These are phyloP conservation scores for Drosophila vallismaia DNA, from an alignment of 2,888 invertebrate genomes.

Conservation along the genomic window DNA sequence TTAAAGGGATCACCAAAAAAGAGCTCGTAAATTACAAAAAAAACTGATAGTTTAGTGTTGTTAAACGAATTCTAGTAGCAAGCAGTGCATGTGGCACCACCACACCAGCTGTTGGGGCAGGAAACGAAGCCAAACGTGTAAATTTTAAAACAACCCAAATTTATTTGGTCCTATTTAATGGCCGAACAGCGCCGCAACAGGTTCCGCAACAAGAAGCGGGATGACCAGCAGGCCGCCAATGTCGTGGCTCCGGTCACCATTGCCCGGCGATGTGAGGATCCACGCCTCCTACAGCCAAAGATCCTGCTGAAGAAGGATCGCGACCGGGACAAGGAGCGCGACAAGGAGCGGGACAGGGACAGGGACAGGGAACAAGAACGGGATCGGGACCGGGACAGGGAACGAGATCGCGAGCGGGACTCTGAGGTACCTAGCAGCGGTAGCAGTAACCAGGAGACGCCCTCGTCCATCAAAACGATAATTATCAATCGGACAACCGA, in stretches of 20 bases:
- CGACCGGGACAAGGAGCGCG: constrained; percentile 25
- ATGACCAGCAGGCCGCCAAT: constrained; percentile 57
- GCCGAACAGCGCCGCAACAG: constrained; percentile 80
- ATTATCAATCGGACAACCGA: constrained; percentile 72
- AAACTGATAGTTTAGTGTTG: background rate
- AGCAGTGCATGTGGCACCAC: constrained; percentile 1
- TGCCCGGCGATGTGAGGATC: constrained; percentile 69
- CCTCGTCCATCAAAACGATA: constrained; percentile 71
- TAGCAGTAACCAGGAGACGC: constrained; percentile 42
- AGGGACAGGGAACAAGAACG: constrained; percentile 13
- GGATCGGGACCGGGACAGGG: constrained; percentile 29
- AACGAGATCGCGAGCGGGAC: constrained; percentile 21
- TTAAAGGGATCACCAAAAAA: background rate
- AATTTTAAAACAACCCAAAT: background rate
- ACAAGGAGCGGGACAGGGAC: constrained; percentile 20
- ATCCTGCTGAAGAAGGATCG: constrained; percentile 80
- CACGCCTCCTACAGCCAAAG: constrained; percentile 78
- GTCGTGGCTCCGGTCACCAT: constrained; percentile 75
- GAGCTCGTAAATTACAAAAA: background rate
- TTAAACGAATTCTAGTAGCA: background rate
- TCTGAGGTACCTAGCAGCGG: constrained; percentile 26
- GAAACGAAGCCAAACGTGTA: background rate
- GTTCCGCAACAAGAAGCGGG: constrained; percentile 70
- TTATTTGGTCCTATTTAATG: constrained; percentile 52
- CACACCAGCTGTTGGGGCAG: background rate